Evolutionary conservation across 2,797 vertebrate species (phyloP), one percentile per base, ranked within the genome.

Genomic region (Anomalospiza imberbis): DNA sequence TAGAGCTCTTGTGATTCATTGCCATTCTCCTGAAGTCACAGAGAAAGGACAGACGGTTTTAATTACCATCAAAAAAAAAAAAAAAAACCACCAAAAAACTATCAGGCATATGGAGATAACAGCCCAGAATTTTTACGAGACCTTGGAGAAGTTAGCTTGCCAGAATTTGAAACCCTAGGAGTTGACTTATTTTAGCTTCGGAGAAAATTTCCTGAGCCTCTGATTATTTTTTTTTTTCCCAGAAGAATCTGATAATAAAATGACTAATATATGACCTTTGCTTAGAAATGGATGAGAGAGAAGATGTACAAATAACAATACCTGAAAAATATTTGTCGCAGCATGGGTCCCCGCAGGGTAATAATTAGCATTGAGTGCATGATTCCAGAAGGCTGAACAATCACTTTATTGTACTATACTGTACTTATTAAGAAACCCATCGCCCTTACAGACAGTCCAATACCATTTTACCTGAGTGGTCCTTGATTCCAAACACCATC

Each of bases 21-120:
- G 92, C 92, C 91, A 97, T 96, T 97, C 96, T 96, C 91, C 94
- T 92, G 89, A 96, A 95, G 85, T 95, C 79, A 78, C 91, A 71
- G 73, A 54, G 85, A 93, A 96, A 95, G 96, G 94, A 97, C 94
- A 94, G 94, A 91, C 70, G 26, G 88, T 96, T 97, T 97, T 96
- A 96, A 97, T 96, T 97, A 95, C 1, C 14, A 93, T 77, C 83
- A 96, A 93, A 54, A 66, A 85, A 81, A 91, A 66, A 85, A 81
- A 91, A 85, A 92, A 91, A 92, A 28, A 28, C 13, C 25, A 25
- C 36, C 18, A 88, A 91, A 92, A 92, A 70, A 53, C 88, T 91
- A 95, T 95, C 92, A 78, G 87, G 93, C 93, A 93, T 95, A 94
- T 63, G 88, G 92, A 95, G 96, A 95, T 96, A 96, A 95, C 81